These are phyloP conservation scores for Drosophila ficusphila DNA, from an alignment of 1,140 invertebrate species.

Conservation along the genomic window DNA sequence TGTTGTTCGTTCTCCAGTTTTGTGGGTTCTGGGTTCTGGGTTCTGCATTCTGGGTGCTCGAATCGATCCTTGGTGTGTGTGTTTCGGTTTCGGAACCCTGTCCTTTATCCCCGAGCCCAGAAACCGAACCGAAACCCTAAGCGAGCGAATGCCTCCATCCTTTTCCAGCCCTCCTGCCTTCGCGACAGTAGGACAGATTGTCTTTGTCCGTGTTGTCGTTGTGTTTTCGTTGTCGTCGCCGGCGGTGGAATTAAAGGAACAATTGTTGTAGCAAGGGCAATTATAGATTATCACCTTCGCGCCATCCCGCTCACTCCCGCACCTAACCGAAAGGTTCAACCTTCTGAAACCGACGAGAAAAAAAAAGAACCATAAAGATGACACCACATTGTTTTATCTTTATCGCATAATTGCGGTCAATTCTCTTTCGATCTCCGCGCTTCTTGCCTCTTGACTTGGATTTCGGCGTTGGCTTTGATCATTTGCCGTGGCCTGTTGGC, in stretches of 20 bases:
- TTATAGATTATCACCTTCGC: slow-evolving; percentile 72
- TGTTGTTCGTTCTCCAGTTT: too few species aligned
- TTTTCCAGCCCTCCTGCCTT: slow-evolving; percentile 27
- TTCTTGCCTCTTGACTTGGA: slow-evolving; percentile 24
- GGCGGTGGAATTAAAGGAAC: slow-evolving; percentile 71
- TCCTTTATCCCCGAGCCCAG: slow-evolving; percentile 12
- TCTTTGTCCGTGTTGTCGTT: slow-evolving; percentile 10
- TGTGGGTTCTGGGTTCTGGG: not conserved
- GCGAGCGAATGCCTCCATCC: not conserved
- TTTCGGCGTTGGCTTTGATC: slow-evolving; percentile 56
- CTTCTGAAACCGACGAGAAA: slow-evolving; percentile 31
- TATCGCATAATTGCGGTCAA: slow-evolving; percentile 81
- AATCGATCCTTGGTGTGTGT: too few species aligned
- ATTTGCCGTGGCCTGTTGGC: slow-evolving; percentile 74
- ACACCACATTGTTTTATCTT: slow-evolving; percentile 82
- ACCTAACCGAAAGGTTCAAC: too few species aligned
- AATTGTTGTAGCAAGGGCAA: slow-evolving; percentile 74
- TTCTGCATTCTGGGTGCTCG: not conserved
- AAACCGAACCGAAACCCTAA: too few species aligned
- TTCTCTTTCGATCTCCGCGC: slow-evolving; percentile 35
- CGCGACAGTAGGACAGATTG: slow-evolving; percentile 64
- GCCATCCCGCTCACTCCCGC: slow-evolving; percentile 7
- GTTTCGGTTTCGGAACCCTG: not conserved
- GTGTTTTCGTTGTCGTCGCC: slow-evolving; percentile 10
- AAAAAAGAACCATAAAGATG: slow-evolving; percentile 75